Evolutionary conservation across 2,113 vertebrate species (phyloP).

Genomic region (Chinchilla lanigera): DNA sequence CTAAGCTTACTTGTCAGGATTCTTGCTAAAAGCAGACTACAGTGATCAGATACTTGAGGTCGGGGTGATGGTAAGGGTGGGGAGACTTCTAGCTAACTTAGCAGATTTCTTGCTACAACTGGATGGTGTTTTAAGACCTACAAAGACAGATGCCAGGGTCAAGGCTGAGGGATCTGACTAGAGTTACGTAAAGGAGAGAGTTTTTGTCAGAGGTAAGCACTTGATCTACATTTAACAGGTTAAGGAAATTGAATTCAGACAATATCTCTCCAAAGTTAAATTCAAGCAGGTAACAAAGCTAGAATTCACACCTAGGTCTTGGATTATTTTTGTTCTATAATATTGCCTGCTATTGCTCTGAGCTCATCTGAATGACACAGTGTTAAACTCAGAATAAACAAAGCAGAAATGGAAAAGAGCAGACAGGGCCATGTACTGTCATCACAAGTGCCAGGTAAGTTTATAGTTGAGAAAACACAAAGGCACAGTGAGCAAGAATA

Average conservation of each 20-base stretch:
- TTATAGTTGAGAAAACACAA: conserved; percentile 11
- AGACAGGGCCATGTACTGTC: not conserved
- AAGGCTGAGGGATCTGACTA: not conserved
- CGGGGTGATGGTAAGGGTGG: not conserved
- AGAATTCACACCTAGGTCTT: not conserved
- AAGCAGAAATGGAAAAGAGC: not conserved
- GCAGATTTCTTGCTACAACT: conserved; percentile 23
- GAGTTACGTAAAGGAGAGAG: not conserved
- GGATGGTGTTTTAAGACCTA: not conserved
- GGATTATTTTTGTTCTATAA: not conserved
- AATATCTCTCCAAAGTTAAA: not conserved
- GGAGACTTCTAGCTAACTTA: not conserved
- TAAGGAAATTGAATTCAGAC: not conserved
- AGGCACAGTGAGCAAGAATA: not conserved
- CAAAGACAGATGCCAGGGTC: not conserved
- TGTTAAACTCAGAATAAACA: not conserved
- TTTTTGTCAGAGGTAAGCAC: not conserved
- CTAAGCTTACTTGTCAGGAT: not conserved
- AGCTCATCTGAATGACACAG: not conserved
- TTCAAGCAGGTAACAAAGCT: not conserved
- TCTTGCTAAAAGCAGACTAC: not conserved
- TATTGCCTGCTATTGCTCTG: not conserved
- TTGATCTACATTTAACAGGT: not conserved
- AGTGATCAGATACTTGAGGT: not conserved
- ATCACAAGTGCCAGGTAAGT: not conserved